Evolutionary conservation across 2,888 invertebrate species (phyloP).

Genomic region (Trissolcus brochymenae): DNA sequence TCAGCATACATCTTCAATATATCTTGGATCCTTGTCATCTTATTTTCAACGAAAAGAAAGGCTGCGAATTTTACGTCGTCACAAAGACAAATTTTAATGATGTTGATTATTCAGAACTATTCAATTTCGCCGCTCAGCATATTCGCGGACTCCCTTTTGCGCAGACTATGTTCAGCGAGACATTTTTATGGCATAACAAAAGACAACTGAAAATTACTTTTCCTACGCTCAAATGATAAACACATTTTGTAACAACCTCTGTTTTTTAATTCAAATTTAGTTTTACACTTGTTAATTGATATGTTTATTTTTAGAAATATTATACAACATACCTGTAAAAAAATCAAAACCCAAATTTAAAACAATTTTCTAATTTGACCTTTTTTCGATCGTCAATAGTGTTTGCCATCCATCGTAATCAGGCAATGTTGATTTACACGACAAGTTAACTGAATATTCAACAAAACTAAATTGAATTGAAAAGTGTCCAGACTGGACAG

Average conservation of each 20-base stretch:
- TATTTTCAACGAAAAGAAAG: constrained; percentile 26
- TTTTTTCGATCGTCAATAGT: neutral
- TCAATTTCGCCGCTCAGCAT: constrained; percentile 17
- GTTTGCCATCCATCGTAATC: constrained; percentile 18
- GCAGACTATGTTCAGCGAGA: neutral
- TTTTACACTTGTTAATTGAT: no score
- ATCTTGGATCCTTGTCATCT: constrained; percentile 41
- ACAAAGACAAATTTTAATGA: constrained; percentile 51
- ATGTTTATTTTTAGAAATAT: no score
- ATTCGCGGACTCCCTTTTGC: neutral
- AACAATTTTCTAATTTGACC: no score
- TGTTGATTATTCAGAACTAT: constrained; percentile 43
- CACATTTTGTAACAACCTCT: no score
- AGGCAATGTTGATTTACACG: constrained; percentile 14
- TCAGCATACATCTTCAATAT: constrained; percentile 41
- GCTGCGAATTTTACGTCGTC: neutral
- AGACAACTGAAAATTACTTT: constrained; percentile 8
- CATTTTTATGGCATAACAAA: constrained; percentile 18
- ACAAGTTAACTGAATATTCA: constrained; percentile 29
- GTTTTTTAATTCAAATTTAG: no score
- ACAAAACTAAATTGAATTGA: constrained; percentile 40
- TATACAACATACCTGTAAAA: no score
- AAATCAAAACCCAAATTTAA: no score
- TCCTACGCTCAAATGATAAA: neutral
- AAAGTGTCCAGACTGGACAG: constrained; percentile 18